Percentiles rank a stretch among this genome's conserved stretches.
These are phyloP conservation scores for Byasa hedistus DNA, from an alignment of 2,888 invertebrate genomes.

Conservation along the genomic window DNA sequence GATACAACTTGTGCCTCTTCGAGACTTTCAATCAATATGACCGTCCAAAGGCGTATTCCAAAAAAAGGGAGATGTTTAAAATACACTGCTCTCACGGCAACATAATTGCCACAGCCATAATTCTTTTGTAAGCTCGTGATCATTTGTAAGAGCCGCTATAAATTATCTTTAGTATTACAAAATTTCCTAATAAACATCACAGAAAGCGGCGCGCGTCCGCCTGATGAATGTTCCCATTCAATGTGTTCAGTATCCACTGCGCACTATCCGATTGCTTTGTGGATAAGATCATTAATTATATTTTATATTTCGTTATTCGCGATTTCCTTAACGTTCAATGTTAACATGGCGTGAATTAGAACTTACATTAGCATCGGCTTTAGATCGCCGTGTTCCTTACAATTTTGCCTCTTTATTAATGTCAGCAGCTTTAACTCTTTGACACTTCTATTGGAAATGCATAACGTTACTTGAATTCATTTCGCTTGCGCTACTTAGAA, in stretches of 20 bases:
- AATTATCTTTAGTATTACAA: slow-evolving; percentile 22
- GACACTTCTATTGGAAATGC: slow-evolving; percentile 18
- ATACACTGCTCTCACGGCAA: not conserved
- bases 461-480: slow-evolving; percentile 6
- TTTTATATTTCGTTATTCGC: slow-evolving; percentile 30
- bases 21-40: too few species aligned
- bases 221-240: slow-evolving; percentile 26
- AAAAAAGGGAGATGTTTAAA: not conserved
- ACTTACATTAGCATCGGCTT: slow-evolving; percentile 14
- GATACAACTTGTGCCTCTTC: too few species aligned
- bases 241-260: slow-evolving; percentile 21
- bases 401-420: slow-evolving; percentile 21
- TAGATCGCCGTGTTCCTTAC: slow-evolving; percentile 21
- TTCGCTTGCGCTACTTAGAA: slow-evolving; percentile 2
- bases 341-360: slow-evolving; percentile 28
- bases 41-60: too few species aligned
- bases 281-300: slow-evolving; percentile 27
- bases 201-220: slow-evolving; percentile 9
- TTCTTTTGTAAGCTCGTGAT: slow-evolving; percentile 17
- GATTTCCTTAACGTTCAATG: slow-evolving; percentile 25
- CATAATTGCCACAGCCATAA: not conserved
- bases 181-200: slow-evolving; percentile 27
- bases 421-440: slow-evolving; percentile 9
- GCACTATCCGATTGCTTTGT: slow-evolving; percentile 26
- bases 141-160: slow-evolving; percentile 21